phyloP scores from a whole-genome alignment of 2,797 vertebrate genomes.

The Centroberyx gerrardi region DNA sequence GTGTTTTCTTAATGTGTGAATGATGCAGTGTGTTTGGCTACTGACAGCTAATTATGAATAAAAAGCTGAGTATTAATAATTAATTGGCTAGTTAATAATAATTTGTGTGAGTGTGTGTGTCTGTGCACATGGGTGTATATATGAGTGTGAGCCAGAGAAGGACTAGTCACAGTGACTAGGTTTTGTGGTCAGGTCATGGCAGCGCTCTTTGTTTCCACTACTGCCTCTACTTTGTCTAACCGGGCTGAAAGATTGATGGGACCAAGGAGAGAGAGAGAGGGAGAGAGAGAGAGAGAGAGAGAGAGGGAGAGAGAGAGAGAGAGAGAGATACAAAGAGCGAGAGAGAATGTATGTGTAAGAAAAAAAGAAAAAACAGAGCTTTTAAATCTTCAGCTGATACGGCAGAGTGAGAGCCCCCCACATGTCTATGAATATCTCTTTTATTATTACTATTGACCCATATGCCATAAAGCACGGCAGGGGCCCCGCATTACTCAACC shows the following conservation, averaged over 20 bases:
- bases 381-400: conserved; percentile 73
- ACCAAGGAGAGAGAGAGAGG: conserved; percentile 41
- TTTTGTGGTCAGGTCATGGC: conserved; percentile 69
- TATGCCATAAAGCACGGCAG: conserved; percentile 75
- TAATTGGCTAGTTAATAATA: too few species aligned
- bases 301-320: conserved; percentile 8
- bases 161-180: conserved; percentile 62
- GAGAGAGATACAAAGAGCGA: conserved; percentile 35
- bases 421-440: conserved; percentile 85
- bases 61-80: background rate
- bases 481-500: conserved; percentile 75
- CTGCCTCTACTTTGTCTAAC: conserved; percentile 67
- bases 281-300: conserved; percentile 36
- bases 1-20: conserved; percentile 12
- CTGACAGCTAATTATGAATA: conserved; percentile 5
- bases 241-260: conserved; percentile 75
- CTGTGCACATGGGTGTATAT: conserved; percentile 40
- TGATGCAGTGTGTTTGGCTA: conserved; percentile 1
- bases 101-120: too few species aligned
- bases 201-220: conserved; percentile 71
- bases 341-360: conserved; percentile 30
- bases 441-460: conserved; percentile 85
- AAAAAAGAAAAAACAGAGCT: conserved; percentile 40
- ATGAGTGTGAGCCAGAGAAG: conserved; percentile 42
- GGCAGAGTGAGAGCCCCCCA: conserved; percentile 48